These are phyloP conservation scores for Amyelois transitella DNA, from an alignment of 1,140 invertebrate species.

Conservation along the genomic window DNA sequence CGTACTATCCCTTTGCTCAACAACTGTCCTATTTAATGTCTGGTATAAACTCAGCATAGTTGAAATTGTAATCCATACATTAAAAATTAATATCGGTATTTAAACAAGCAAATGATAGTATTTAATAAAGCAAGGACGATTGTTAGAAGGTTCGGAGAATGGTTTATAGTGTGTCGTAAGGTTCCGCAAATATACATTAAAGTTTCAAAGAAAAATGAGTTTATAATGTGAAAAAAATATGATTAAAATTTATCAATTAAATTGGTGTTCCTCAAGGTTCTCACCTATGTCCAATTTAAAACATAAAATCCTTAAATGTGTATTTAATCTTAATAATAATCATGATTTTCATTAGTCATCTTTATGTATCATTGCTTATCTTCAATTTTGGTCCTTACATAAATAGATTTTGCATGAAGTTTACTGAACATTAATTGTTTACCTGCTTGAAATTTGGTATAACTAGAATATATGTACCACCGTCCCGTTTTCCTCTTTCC, in stretches of 20 bases:
- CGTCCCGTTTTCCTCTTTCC: constrained; percentile 70
- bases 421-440: constrained; percentile 29
- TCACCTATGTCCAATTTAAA: constrained; percentile 7
- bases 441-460: constrained; percentile 41
- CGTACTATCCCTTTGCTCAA: constrained; percentile 21
- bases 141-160: too few species aligned
- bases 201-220: too few species aligned
- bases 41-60: background rate
- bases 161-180: too few species aligned
- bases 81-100: too few species aligned
- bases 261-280: constrained; percentile 14
- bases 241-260: background rate
- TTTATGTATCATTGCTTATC: background rate
- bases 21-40: background rate
- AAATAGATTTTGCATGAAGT: constrained; percentile 24
- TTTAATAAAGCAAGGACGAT: too few species aligned
- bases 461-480: constrained; percentile 50
- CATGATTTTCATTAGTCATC: background rate
- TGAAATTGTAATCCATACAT: too few species aligned
- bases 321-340: background rate
- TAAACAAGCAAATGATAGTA: background rate
- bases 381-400: constrained; percentile 3
- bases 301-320: background rate
- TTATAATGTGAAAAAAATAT: background rate
- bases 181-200: too few species aligned